Evolutionary conservation across 2,797 vertebrate genomes (phyloP).

Genomic region (Falco novaeseelandiae): DNA sequence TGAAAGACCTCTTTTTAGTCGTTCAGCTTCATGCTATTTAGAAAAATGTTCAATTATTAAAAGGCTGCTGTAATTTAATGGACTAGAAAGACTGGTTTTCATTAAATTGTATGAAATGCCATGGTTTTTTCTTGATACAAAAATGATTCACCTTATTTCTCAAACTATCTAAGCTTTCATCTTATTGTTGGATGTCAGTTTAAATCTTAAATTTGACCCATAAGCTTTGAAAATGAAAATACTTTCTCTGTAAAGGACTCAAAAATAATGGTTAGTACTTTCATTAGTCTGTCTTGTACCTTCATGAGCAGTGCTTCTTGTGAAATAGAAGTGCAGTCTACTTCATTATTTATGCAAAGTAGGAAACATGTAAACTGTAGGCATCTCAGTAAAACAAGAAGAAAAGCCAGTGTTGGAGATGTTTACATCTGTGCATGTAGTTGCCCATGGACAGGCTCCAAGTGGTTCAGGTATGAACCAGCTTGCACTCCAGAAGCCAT

Average conservation of each 20-base stretch:
- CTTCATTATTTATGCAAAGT: neutral
- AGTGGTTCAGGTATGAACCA: neutral
- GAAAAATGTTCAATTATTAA: conserved; percentile 50
- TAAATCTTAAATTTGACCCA: neutral
- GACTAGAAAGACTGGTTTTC: neutral
- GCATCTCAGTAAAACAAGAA: neutral
- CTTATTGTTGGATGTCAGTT: neutral
- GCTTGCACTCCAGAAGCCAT: neutral
- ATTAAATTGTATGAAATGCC: neutral
- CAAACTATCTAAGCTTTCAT: neutral
- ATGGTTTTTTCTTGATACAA: neutral
- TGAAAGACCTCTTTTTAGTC: conserved; percentile 15
- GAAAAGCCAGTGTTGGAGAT: neutral
- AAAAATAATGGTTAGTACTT: neutral
- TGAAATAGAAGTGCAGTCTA: neutral
- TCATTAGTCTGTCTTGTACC: neutral
- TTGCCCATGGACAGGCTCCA: rapidly evolving
- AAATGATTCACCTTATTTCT: neutral
- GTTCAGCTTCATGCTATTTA: conserved; percentile 44
- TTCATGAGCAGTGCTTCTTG: neutral
- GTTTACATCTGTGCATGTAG: neutral
- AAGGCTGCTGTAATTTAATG: conserved; percentile 20
- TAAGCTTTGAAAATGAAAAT: neutral
- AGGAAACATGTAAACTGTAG: neutral
- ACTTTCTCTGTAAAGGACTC: neutral